Conservation (phyloP, 2,888 invertebrate genomes). For the Notodonta ziczac region DNA sequence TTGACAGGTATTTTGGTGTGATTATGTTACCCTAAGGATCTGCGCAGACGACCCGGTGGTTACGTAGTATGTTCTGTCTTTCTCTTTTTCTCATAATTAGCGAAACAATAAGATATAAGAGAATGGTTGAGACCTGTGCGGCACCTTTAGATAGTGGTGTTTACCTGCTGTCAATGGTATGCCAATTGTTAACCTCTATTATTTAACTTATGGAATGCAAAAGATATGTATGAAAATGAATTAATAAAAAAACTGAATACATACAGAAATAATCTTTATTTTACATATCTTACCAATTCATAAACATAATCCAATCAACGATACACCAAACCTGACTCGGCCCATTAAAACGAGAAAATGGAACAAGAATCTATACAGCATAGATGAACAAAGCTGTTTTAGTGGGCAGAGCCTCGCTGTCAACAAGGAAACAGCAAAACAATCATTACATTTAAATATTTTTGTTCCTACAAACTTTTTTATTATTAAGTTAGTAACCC, state of each 20-base stretch:
- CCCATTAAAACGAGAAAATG: conserved; percentile 26
- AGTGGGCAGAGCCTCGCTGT: conserved; percentile 11
- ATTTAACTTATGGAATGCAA: no score
- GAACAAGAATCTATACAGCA: not conserved
- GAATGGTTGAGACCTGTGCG: no score
- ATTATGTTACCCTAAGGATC: no score
- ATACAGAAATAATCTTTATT: conserved; percentile 43
- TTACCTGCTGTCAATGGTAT: no score
- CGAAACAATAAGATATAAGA: no score
- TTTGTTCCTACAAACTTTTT: not conserved
- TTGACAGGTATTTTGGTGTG: no score
- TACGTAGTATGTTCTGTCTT: no score
- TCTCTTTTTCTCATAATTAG: no score
- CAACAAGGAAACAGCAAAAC: conserved; percentile 14
- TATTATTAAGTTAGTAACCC: not conserved
- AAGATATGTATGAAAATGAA: conserved; percentile 10
- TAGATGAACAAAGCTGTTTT: conserved; percentile 15
- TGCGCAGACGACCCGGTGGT: no score
- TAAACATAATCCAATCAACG: conserved; percentile 22
- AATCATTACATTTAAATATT: conserved; percentile 12
- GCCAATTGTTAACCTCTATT: no score
- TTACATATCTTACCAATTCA: conserved; percentile 34
- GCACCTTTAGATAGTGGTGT: no score
- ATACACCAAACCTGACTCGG: not conserved
- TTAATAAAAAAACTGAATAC: conserved; percentile 6